Base-by-base conservation (phyloP, 2,888 invertebrate species). In the Mythimna loreyi region DNA sequence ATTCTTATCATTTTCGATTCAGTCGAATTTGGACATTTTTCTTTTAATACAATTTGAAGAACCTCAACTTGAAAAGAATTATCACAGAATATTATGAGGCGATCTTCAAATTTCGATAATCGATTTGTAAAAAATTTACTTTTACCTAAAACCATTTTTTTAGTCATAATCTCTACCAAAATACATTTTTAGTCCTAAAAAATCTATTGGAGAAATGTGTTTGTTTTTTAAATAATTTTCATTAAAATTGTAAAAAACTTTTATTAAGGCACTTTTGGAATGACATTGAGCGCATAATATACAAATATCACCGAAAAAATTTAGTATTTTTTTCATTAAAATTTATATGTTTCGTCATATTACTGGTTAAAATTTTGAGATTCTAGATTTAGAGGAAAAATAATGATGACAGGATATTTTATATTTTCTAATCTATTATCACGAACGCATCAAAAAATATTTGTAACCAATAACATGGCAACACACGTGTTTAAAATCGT, bases 81-180 rank as follows among this genome's bases (percentile, higher is more conserved):
- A 96, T 96, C 95, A 96, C 95, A 96, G 95, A 95, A 95, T 92
- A 91, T 89, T 91, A 90, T 93, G 95, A 96, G 95, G 95, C 85
- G 81, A 87, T 82, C 92, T 95, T 93, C 95, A 95, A 95, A 93
- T 89, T 82, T 85, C 76, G 81, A 49, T 67, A 75, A 68, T 66
- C 75, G 62, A 76, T 72, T 78, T 75, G 67, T 69, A 73, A 77
- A 75, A 81, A 80, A 75, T 76, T 85, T 83, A 81, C 79, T 82
- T 83, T 80, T 79, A 74, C 60, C 72, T 79, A 79, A 73, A 79
- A 62, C 62, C 74, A 71, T 77, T 75, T 36, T 75, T 78, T 67
- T n/a, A n/a, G 75, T 83, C 80, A 76, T 73, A 68, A 84, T 82
- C 67, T 82, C 80, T 81, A 75, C 82, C 86, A 76, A 80, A 83